Base-by-base conservation (phyloP, 2,888 invertebrate genomes). In the Acleris laterana region DNA sequence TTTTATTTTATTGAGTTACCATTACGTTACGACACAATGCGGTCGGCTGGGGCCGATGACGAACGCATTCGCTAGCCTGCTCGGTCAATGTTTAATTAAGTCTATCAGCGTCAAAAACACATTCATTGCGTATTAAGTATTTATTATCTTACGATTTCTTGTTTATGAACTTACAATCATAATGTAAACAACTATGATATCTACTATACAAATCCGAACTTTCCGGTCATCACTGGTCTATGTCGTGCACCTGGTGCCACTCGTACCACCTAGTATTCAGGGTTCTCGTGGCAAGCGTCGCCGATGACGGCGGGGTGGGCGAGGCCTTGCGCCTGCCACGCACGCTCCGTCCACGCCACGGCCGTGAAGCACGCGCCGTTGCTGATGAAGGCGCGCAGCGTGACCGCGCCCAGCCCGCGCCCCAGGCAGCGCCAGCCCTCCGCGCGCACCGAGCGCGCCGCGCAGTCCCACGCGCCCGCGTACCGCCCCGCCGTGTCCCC, bases 291-390 rank as follows among this genome's bases (percentile, higher is more conserved):
- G 42, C 82, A 76, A 46, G 84, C 80, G 64, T 91, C 86, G 63
- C 83, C 71, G 51, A 89, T 83, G 44, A 78, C 78, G 16, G 81
- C 79, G n/a, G 81, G 77, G 22, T 84, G 81, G 42, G 77, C 79
- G 53, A 84, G 75, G 78, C 48, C 75, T 72, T 68, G 61, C 38
- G 56, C 61, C 48, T 87, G 87, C 92, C 91, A 91, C 13, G 94
- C 79, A 59, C 95, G 92, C 84, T 97, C 94, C 2, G 96, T 95
- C 96, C 96, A 96, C 25, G 95, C 95, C 62, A 98, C 98, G 0
- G 97, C 97, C 42, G 97, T 95, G 84, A 99, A 98, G 68, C 97
- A 98, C 5, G 97, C 97, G 0, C 98, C 99, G 83, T 99, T 99
- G 69, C 97, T 96, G 1, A 98, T 97, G 85, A 99, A 98, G 0